These are phyloP conservation scores for Prolemur simus DNA, from an alignment of 2,113 vertebrate genomes.

Conservation along the genomic window DNA sequence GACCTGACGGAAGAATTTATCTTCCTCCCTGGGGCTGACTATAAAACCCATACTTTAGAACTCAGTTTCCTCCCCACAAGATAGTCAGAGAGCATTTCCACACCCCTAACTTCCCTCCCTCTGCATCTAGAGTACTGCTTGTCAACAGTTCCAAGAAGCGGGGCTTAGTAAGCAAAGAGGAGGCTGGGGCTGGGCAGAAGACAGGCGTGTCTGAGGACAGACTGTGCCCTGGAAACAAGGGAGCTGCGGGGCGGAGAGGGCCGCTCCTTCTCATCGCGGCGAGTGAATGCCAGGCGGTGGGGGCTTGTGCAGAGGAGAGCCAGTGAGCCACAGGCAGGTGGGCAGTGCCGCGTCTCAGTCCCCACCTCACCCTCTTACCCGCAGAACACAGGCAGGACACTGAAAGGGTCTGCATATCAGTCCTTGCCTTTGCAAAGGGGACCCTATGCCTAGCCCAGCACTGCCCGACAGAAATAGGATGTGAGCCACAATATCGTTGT, in stretches of 20 bases:
- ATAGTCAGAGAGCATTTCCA: rapidly evolving
- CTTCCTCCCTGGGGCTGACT: background rate
- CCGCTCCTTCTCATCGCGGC: rapidly evolving
- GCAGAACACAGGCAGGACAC: background rate
- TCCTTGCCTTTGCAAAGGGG: background rate
- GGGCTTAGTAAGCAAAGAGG: background rate
- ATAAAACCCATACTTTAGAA: background rate
- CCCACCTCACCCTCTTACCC: no score
- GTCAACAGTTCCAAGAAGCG: background rate
- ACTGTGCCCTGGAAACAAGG: background rate
- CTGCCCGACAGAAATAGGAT: background rate
- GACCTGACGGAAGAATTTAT: background rate
- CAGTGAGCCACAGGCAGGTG: background rate
- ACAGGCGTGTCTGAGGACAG: background rate
- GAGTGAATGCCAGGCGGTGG: no score
- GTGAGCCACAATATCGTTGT: background rate
- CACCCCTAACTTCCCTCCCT: background rate
- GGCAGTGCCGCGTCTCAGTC: background rate
- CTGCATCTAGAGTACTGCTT: background rate
- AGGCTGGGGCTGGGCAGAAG: background rate
- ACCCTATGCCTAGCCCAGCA: background rate
- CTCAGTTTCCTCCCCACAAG: background rate
- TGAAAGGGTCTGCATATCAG: no score
- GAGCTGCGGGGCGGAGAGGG: no score
- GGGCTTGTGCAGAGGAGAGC: background rate